phyloP scores from a whole-genome alignment of 2,797 vertebrate species.

The Pseudocheirus occidentalis region DNA sequence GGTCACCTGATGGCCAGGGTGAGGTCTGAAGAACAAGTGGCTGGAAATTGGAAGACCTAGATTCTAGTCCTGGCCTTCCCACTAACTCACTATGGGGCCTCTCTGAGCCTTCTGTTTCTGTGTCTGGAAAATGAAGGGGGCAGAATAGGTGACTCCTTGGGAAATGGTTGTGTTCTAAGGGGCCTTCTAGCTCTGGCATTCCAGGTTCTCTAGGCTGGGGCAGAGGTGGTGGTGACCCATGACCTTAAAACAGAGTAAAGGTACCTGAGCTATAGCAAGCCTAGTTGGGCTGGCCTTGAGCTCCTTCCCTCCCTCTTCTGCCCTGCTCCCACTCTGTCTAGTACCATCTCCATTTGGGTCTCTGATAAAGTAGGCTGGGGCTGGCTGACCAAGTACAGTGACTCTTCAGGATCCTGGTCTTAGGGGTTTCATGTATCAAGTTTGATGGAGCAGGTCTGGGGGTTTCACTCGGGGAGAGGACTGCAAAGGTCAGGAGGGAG shows the following conservation, averaged over 20 bases:
- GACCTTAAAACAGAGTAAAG: not conserved
- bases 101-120: not conserved
- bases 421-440: not conserved
- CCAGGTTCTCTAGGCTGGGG: not conserved
- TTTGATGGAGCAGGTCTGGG: not conserved
- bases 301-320: not conserved
- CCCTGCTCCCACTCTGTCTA: not conserved
- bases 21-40: not conserved
- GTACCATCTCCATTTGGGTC: not conserved
- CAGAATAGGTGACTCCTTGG: not conserved
- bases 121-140: not conserved
- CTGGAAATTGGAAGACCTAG: not conserved
- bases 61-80: not conserved
- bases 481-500: not conserved
- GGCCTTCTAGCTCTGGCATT: not conserved
- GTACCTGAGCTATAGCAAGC: not conserved
- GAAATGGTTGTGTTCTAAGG: not conserved
- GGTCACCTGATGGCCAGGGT: not conserved
- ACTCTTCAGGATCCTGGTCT: not conserved
- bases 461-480: not conserved
- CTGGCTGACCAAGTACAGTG: too few relatives aligned
- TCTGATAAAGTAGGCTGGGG: not conserved
- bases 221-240: not conserved
- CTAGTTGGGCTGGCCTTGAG: not conserved
- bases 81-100: not conserved